Percentiles rank a stretch among this genome's conserved stretches.
Evolutionary conservation across 2,888 invertebrate species (phyloP).

Genomic region (Temnothorax rugatulus): DNA sequence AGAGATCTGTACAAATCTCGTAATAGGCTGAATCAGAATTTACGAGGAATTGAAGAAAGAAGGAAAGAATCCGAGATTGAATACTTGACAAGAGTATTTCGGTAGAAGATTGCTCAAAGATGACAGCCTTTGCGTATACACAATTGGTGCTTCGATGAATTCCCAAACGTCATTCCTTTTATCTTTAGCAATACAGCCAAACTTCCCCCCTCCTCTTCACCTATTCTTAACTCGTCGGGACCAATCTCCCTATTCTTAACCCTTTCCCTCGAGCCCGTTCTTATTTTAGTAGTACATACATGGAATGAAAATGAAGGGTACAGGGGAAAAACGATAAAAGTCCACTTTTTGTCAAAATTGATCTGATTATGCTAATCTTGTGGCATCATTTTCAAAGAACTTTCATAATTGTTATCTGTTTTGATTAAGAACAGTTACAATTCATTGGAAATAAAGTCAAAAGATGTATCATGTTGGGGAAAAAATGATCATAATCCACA

Average conservation of each 20-base stretch:
- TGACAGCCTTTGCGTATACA: conserved; percentile 22
- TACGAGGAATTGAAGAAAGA: background rate
- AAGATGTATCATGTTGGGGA: too few relatives aligned
- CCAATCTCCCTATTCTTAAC: conserved; percentile 4
- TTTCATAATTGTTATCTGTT: too few relatives aligned
- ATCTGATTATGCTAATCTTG: too few relatives aligned
- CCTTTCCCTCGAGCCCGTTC: background rate
- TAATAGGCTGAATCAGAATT: conserved; percentile 11
- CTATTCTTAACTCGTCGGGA: conserved; percentile 16
- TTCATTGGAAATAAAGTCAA: too few relatives aligned
- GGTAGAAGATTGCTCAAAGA: conserved; percentile 43
- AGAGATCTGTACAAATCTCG: conserved; percentile 17
- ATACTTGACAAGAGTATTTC: conserved; percentile 17
- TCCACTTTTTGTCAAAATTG: too few relatives aligned
- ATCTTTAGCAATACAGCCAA: conserved; percentile 9
- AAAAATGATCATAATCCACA: too few relatives aligned
- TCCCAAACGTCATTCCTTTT: conserved; percentile 22
- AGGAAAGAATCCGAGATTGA: background rate
- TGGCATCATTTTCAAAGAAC: too few relatives aligned
- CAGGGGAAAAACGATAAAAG: too few relatives aligned
- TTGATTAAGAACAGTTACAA: too few relatives aligned
- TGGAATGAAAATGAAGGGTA: background rate
- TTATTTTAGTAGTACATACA: background rate
- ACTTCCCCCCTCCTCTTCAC: background rate
- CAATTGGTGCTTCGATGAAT: conserved; percentile 35